Evolutionary conservation across 2,797 vertebrate genomes (phyloP), one percentile per base, ranked within the genome.

Genomic region (Simalia tracyae): DNA sequence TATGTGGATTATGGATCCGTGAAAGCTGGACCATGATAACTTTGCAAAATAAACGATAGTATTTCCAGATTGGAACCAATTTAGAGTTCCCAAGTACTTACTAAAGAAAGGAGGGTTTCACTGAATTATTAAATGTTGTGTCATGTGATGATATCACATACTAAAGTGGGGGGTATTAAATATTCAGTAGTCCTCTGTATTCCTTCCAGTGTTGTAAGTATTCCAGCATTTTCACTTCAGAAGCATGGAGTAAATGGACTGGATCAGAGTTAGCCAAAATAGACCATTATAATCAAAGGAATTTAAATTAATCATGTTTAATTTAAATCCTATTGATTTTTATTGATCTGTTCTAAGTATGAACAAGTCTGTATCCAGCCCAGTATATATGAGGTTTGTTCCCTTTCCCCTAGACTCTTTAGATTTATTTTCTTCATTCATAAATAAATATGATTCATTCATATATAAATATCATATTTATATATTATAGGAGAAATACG

Each of bases 391-490:
- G n/a, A 81, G 92, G 50, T 90, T 87, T 95, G 72, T 66, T 26
- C 86, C 91, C 93, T 95, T 94, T 93, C 87, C 36, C 94, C 92
- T 93, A 68, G 86, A 94, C 88, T 90, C 54, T 93, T 94, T 88
- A 86, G 66, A n/a, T 0, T 61, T 31, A 11, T 86, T 0, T 0
- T 90, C 9, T 86, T 28, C 90, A 85, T 93, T 92, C 42, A 81
- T 81, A 46, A 81, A 81, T 81, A 81, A 81, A 46, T 81, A 81
- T 59, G n/a, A 86, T 86, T 61, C 86, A 87, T 63, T 87, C 85
- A 59, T 87, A 60, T 36, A 60, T 36, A 86, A 88, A 91, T 57
- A 93, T 90, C 72, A 68, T 85, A 46, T 81, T 24, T 81, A 46
- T 81, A 19, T 24, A 81, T 81, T 81, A 42, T 46, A 46, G 42